A percentile compares a stretch with the other conserved stretches of the same genome.
These are phyloP conservation scores for Apotomis betuletana DNA, from an alignment of 2,888 invertebrate genomes.

Conservation along the genomic window DNA sequence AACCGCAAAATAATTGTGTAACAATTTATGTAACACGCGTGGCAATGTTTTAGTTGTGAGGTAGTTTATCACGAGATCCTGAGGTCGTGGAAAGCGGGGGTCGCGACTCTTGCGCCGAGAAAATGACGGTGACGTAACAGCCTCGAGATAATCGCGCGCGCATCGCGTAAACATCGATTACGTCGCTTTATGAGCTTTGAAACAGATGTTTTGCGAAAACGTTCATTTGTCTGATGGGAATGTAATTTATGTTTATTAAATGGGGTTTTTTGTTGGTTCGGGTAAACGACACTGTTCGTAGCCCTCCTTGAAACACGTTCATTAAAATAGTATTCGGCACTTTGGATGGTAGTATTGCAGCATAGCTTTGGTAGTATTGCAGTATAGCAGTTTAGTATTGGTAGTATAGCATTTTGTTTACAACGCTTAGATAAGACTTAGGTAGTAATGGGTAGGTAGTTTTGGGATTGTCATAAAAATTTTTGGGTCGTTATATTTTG, in stretches of 20 bases:
- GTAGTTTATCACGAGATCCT: slow-evolving; percentile 49
- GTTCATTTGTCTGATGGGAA: slow-evolving; percentile 10
- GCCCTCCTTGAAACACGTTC: no score
- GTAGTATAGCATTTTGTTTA: no score
- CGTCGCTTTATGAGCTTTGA: slow-evolving; percentile 36
- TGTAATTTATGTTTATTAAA: not conserved
- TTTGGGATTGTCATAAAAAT: no score
- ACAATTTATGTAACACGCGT: slow-evolving; percentile 39
- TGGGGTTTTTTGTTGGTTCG: no score
- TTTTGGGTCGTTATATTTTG: no score
- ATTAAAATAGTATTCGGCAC: no score
- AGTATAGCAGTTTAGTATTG: no score
- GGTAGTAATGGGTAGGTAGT: no score
- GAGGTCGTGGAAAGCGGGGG: slow-evolving; percentile 65
- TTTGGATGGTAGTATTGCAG: no score
- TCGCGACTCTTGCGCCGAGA: slow-evolving; percentile 51
- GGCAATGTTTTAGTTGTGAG: slow-evolving; percentile 39
- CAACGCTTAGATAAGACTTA: no score
- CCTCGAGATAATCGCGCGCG: slow-evolving; percentile 40
- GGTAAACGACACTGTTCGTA: no score
- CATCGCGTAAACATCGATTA: slow-evolving; percentile 43
- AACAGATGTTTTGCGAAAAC: slow-evolving; percentile 27
- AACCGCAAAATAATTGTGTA: slow-evolving; percentile 38
- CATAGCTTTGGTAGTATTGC: no score
- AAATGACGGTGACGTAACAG: slow-evolving; percentile 54